Base-by-base conservation (phyloP, 2,888 invertebrate species). In the Agrotis exclamationis region DNA sequence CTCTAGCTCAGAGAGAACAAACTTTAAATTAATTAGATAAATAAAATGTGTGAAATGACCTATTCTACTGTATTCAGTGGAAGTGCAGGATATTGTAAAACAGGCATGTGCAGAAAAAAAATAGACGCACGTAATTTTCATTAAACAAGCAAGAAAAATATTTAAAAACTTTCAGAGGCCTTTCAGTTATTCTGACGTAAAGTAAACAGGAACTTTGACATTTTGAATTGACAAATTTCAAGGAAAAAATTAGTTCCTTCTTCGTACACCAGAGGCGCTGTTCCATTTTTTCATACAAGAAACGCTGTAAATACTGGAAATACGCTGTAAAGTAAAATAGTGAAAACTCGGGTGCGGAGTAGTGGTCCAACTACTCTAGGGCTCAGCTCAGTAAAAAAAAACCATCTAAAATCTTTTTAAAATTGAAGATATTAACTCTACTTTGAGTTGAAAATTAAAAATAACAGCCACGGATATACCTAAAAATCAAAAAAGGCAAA, bases 401-500 rank as follows among this genome's bases (percentile, higher is more conserved):
- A 28, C 47, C 48, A 50, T 22, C 16, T 22, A 39, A 4, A 39
- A 16, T 16, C 20, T 51, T 50, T 45, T 2, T 33, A 14, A 74
- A 45, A 60, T 50, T 24, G 20, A 50, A 24, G 33, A 16, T 33
- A 54, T 45, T 22, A 63, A 16, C n/a, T 67, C 24, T n/a, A 44
- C 13, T 44, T 51, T 14, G 18, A 56, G 59, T 63, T 51, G 11
- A 18, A 44, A 47, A 51, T 44, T 22, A 69, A 56, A 39, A 64
- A 53, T 24, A 1, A 44, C 16, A 77, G 62, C 47, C 48, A 11
- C 14, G 5, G n/a, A n/a, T n/a, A n/a, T n/a, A n/a, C n/a, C n/a
- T n/a, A 53, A 62, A 76, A 60, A 60, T 28, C 24, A 53, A 14
- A 68, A 44, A 56, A 0, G 7, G 18, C 68, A 73, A n/a, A 20